Percentiles rank a stretch among this genome's conserved stretches.
Conservation (phyloP, 2,888 invertebrate genomes). For the Baronia brevicornis region DNA sequence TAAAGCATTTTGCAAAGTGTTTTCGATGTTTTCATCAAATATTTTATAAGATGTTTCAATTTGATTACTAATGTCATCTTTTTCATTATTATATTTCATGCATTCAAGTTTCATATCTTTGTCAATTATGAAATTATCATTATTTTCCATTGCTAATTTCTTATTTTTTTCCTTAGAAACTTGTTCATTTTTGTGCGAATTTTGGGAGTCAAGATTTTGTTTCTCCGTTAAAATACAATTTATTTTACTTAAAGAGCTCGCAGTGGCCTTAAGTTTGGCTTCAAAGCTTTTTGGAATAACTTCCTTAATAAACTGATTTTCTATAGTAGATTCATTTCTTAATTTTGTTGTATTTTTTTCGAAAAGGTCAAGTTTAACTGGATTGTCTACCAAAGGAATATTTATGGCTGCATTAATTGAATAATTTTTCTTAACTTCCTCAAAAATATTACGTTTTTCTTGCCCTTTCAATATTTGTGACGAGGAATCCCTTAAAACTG, state of each 20-base stretch:
- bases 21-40: slow-evolving; percentile 47
- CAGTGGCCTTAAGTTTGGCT: slow-evolving; percentile 48
- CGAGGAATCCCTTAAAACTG: slow-evolving; percentile 49
- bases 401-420: slow-evolving; percentile 54
- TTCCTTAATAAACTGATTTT: slow-evolving; percentile 28
- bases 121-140: neutral
- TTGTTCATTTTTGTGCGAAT: slow-evolving; percentile 5
- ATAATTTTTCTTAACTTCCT: slow-evolving; percentile 49
- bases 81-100: neutral
- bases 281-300: slow-evolving; percentile 44
- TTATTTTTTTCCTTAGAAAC: neutral
- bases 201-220: neutral
- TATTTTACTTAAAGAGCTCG: slow-evolving; percentile 43
- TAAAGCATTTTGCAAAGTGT: slow-evolving; percentile 43
- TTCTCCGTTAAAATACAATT: slow-evolving; percentile 35
- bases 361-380: slow-evolving; percentile 34
- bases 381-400: slow-evolving; percentile 47
- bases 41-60: slow-evolving; percentile 18
- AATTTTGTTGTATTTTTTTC: slow-evolving; percentile 25
- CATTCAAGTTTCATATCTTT: slow-evolving; percentile 1
- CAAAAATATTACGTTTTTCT: slow-evolving; percentile 34
- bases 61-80: neutral
- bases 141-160: neutral
- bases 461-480: slow-evolving; percentile 38
- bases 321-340: slow-evolving; percentile 15